Evolutionary conservation across 1,140 invertebrate genomes (phyloP), one percentile per base, ranked within the genome.

Genomic region (Panonychus citri): DNA sequence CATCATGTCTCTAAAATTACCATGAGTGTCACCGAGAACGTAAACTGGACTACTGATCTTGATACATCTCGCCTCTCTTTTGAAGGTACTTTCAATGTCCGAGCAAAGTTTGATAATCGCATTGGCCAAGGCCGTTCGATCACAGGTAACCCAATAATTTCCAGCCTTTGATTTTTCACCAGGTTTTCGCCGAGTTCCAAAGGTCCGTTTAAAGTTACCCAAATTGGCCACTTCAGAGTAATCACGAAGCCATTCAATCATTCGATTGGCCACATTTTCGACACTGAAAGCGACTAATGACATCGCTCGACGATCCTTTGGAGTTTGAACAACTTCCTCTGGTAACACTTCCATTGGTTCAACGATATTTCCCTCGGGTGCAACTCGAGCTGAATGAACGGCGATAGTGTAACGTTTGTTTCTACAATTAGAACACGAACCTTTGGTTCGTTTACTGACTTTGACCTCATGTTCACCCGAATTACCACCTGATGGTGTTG

Each of bases 1-100:
- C 4, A 76, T 66, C 39, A 78, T 62, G 64, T 78, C 77, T 43
- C 68, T 66, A 57, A 71, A 76, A 66, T 78, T 78, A 13, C 77
- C 77, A 68, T 78, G 76, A 56, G 78, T 69, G 28, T 62, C 60
- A 67, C 75, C 75, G 25, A 77, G 60, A 40, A 77, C 74, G 62
- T 77, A 77, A 26, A 67, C 66, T 13, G 76, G 76, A 13, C 75
- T 68, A 40, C 65, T 64, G 0, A 77, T 62, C 58, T 66, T 66
- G n/a, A 60, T 30, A n/a, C 59, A 37, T 26, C 59, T 37, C 19
- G 24, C n/a, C 21, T 60, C 58, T 21, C 34, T 28, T 48, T 53
- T 34, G 13, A 60, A 53, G 2, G 56, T 25, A 17, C 12, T 21
- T 28, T 56, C 25, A n/a, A 46, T 39, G 5, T 60, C 53, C 19